phyloP scores from a whole-genome alignment of 2,797 vertebrate species.

The Scolopax bukidnonensis region DNA sequence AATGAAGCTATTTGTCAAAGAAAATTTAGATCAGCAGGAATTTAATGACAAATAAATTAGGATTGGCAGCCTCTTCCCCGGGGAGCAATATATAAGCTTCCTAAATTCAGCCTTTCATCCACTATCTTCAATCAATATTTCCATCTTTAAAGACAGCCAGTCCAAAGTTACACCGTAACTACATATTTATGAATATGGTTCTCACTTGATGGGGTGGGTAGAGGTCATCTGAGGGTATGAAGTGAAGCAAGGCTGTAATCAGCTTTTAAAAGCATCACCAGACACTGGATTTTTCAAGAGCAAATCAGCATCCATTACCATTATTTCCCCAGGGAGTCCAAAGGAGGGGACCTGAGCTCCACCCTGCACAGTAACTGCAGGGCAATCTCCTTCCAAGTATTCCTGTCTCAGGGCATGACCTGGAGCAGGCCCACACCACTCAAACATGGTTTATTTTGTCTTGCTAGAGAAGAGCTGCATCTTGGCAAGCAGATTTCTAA shows the following conservation, averaged over 20 bases:
- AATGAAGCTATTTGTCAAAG: slow-evolving; percentile 69
- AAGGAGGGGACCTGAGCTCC: background rate
- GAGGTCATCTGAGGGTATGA: background rate
- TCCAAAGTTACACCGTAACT: background rate
- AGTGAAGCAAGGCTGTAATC: background rate
- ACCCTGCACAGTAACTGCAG: accelerated
- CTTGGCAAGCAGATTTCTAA: background rate
- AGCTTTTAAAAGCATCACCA: background rate
- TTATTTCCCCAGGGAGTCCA: background rate
- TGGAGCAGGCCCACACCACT: background rate
- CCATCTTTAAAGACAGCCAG: background rate
- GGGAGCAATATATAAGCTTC: slow-evolving; percentile 57
- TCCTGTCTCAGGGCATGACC: background rate
- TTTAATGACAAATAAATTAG: slow-evolving; percentile 71
- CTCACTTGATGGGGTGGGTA: background rate
- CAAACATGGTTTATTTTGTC: background rate
- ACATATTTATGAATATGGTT: background rate
- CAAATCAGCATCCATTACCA: background rate
- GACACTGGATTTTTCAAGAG: background rate
- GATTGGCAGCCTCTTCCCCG: slow-evolving; percentile 51
- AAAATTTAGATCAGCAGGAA: slow-evolving; percentile 71
- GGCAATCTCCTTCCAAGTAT: background rate
- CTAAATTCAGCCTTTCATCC: slow-evolving; percentile 62
- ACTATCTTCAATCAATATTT: slow-evolving; percentile 34
- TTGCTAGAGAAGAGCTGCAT: background rate